These are phyloP conservation scores for Tetheella fluctuosa DNA, from an alignment of 2,888 invertebrate genomes.

Conservation along the genomic window DNA sequence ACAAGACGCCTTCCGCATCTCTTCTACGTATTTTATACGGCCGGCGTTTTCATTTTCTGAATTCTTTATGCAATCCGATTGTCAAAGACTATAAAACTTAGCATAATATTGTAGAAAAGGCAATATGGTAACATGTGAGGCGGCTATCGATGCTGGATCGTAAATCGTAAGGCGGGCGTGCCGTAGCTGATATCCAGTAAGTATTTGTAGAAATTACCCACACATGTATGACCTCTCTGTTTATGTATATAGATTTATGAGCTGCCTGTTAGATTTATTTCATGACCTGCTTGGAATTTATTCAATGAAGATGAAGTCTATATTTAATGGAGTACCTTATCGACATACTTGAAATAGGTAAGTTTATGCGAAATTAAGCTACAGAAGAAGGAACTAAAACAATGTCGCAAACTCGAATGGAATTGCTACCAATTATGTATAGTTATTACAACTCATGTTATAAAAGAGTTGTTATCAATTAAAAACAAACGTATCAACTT, in stretches of 20 bases:
- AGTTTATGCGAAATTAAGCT: too few species aligned
- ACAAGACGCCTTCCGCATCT: background rate
- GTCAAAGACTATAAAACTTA: conserved; percentile 34
- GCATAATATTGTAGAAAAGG: conserved; percentile 37
- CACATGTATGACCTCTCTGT: background rate
- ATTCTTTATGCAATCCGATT: background rate
- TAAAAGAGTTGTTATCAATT: too few species aligned
- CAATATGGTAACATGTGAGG: conserved; percentile 49
- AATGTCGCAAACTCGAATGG: too few species aligned
- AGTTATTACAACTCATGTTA: too few species aligned
- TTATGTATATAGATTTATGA: background rate
- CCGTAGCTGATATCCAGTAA: conserved; percentile 28
- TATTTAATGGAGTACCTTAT: too few species aligned
- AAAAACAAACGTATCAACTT: too few species aligned
- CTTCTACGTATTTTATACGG: background rate
- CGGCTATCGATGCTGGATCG: conserved; percentile 37
- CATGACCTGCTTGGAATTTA: background rate
- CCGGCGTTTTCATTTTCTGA: background rate
- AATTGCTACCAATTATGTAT: too few species aligned
- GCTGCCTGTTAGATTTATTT: background rate
- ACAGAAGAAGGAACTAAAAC: too few species aligned
- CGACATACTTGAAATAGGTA: too few species aligned
- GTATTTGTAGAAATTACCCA: background rate
- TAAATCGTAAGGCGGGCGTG: conserved; percentile 53
- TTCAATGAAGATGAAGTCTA: background rate